phyloP scores from a whole-genome alignment of 2,888 invertebrate genomes.

The Callyntrura guangdongensis region DNA sequence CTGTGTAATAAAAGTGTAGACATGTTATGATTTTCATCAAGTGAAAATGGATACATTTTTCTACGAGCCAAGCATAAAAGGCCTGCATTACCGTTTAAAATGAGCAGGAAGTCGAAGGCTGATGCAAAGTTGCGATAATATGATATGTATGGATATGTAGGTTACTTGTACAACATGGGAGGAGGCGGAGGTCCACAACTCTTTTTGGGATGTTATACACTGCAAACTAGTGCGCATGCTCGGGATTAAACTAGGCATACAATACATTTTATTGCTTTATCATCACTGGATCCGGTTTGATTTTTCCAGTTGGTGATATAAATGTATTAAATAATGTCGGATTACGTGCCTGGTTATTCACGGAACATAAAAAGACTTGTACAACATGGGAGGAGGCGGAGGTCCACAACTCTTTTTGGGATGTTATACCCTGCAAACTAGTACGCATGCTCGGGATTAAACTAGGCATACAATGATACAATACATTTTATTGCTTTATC shows the following conservation, averaged over 20 bases:
- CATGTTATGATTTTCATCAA: constrained; percentile 2
- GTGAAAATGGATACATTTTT: constrained; percentile 55
- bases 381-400: background rate
- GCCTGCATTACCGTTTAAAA: background rate
- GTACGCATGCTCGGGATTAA: background rate
- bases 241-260: background rate
- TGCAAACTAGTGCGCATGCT: background rate
- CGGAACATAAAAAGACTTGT: no score
- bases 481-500: constrained; percentile 33
- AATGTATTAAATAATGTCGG: background rate
- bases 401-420: background rate
- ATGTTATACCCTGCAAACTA: background rate
- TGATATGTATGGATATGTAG: constrained; percentile 50
- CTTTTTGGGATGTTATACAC: background rate
- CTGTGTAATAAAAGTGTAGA: background rate
- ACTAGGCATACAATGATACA: background rate
- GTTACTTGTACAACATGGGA: constrained; percentile 41
- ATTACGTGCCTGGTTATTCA: constrained; percentile 5
- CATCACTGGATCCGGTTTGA: constrained; percentile 43
- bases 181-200: background rate
- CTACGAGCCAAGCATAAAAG: background rate
- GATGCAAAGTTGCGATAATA: constrained; percentile 68
- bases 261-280: constrained; percentile 34
- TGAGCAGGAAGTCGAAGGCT: constrained; percentile 74
- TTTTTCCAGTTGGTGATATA: constrained; percentile 10